Evolutionary conservation across 2,113 vertebrate species (phyloP).

Genomic region (Caranx melampygus): DNA sequence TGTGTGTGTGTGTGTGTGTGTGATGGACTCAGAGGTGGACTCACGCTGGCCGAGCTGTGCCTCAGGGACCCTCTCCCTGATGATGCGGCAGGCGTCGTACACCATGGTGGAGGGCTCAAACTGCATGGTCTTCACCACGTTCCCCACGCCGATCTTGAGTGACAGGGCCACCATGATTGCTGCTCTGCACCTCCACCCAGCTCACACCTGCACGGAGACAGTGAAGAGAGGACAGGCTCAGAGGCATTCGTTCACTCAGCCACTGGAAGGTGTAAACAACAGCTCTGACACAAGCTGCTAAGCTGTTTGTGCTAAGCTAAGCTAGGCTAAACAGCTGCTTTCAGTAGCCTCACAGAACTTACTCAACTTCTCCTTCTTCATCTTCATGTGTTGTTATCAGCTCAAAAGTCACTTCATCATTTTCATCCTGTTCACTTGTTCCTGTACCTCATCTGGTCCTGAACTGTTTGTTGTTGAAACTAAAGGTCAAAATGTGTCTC

Average conservation of each 20-base stretch:
- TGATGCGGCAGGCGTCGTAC: conserved; percentile 96
- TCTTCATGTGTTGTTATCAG: too few relatives aligned
- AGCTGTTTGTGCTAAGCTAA: neutral
- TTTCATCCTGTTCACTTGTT: too few relatives aligned
- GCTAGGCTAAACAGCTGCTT: neutral
- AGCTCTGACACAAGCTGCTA: too few relatives aligned
- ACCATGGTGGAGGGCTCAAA: conserved; percentile 99
- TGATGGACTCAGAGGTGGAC: conserved; percentile 59
- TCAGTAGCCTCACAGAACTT: too few relatives aligned
- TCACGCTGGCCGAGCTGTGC: conserved; percentile 95
- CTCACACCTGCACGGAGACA: conserved; percentile 65
- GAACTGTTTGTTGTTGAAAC: too few relatives aligned
- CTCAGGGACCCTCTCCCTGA: conserved; percentile 95
- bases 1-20: neutral
- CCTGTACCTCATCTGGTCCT: too few relatives aligned
- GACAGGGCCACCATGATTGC: conserved; percentile 98
- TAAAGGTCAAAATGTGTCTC: too few relatives aligned
- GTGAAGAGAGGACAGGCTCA: too few relatives aligned
- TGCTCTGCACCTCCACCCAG: conserved; percentile 67
- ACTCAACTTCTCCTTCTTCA: too few relatives aligned
- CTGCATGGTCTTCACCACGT: conserved; percentile 99
- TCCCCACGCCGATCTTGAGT: conserved; percentile 97
- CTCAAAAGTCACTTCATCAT: too few relatives aligned
- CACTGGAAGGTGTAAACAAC: too few relatives aligned
- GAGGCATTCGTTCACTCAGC: too few relatives aligned